Evolutionary conservation across 2,888 invertebrate species (phyloP), one percentile per base, ranked within the genome.

Genomic region (Latrodectus elegans): DNA sequence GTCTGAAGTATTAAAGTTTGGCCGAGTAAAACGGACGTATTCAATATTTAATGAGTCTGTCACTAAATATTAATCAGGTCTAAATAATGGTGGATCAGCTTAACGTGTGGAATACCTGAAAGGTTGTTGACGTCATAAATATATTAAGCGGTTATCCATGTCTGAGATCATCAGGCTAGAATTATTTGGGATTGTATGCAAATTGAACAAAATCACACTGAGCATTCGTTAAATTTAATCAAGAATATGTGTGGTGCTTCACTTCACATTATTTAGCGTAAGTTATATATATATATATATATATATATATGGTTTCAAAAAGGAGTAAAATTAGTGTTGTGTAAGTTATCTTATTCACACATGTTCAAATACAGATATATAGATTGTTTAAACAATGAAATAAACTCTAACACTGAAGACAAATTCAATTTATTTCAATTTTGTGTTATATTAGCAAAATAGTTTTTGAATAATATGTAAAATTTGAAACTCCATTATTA

Each of bases 41-140:
- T 84, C 84, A 84, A 84, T 84, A 84, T 84, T 84, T 84, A 84
- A 84, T 84, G 84, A 78, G 72, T 74, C 84, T 79, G 78, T 78
- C 84, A 84, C 84, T 84, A 79, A 84, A 84, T 84, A 84, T 84
- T 84, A 84, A 84, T 84, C 79, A 84, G 79, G 60, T 84, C 84
- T 79, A 84, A 84, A 84, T 84, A 71, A 78, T 73, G 68, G 73
- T 74, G 79, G 84, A 84, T 84, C 84, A 84, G 72, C 72, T 84
- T 65, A 78, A 78, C 65, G 72, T 84, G 72, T 65, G 73, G 72
- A 84, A 53, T 64, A 84, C 77, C 74, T 78, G 77, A 77, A 78
- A 65, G 71, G 71, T 84, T 84, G 84, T 84, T 78, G 78, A 84
- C 77, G 84, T 78, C 84, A 84, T 84, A 77, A 78, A 78, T 77